Conservation (phyloP, 2,113 vertebrate species). For the Osmerus mordax region DNA sequence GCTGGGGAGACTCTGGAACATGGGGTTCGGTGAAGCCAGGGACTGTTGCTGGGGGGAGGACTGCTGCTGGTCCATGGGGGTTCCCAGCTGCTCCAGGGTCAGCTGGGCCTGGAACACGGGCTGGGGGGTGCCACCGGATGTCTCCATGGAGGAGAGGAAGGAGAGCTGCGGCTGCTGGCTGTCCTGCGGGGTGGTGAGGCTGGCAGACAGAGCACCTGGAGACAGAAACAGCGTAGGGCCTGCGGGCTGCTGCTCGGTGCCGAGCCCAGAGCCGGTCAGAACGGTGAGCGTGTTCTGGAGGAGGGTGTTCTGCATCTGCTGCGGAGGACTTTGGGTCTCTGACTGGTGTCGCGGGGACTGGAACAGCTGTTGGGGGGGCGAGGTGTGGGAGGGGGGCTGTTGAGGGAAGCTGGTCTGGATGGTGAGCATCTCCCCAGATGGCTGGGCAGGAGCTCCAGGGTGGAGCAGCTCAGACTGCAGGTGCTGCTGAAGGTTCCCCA, state of each 20-base stretch:
- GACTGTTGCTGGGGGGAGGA: conserved; percentile 76
- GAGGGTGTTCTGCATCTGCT: conserved; percentile 86
- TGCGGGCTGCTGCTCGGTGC: conserved; percentile 80
- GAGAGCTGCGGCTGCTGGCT: conserved; percentile 79
- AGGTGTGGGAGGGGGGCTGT: conserved; percentile 78
- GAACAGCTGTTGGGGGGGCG: conserved; percentile 81
- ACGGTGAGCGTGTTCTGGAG: conserved; percentile 85
- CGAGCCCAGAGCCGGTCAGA: conserved; percentile 77
- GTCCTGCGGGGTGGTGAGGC: conserved; percentile 67
- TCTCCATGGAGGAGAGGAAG: conserved; percentile 83
- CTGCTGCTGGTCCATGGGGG: conserved; percentile 85
- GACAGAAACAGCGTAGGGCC: conserved; percentile 84
- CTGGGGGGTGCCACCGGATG: conserved; percentile 62
- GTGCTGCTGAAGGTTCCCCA: conserved; percentile 78
- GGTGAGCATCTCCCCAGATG: conserved; percentile 85
- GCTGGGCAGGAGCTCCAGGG: conserved; percentile 84
- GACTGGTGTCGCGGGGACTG: conserved; percentile 66
- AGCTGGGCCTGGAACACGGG: conserved; percentile 68
- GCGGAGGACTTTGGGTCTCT: conserved; percentile 66
- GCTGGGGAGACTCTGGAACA: conserved; percentile 67
- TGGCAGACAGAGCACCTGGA: conserved; percentile 65
- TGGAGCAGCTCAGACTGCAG: conserved; percentile 82
- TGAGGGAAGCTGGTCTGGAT: conserved; percentile 90
- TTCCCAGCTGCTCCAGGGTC: conserved; percentile 80
- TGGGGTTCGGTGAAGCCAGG: conserved; percentile 69